Evolutionary conservation across 2,888 invertebrate genomes (phyloP).

Genomic region (Deilephila elpenor): DNA sequence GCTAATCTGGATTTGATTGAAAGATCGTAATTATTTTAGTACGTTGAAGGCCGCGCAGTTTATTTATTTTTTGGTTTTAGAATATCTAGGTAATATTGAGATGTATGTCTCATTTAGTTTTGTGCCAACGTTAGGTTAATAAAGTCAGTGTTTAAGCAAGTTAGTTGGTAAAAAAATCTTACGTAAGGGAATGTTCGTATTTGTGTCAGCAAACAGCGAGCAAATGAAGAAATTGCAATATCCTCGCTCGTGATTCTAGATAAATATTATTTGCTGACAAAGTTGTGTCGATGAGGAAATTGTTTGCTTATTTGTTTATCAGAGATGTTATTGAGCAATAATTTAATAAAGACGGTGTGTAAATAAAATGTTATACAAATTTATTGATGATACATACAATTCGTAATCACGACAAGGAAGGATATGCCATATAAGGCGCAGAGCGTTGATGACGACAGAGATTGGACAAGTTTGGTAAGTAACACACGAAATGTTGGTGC

Average conservation of each 20-base stretch:
- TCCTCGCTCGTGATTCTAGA: constrained; percentile 44
- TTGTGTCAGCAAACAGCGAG: not conserved
- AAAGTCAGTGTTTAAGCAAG: not conserved
- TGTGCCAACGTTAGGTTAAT: not conserved
- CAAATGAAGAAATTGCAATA: constrained; percentile 48
- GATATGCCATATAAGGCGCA: constrained; percentile 27
- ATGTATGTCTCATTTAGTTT: not conserved
- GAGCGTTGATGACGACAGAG: constrained; percentile 31
- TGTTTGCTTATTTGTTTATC: constrained; percentile 37
- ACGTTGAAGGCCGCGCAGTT: not conserved
- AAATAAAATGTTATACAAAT: not conserved
- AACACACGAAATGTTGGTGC: constrained; percentile 20
- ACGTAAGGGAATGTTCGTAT: not conserved
- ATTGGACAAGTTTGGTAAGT: constrained; percentile 40
- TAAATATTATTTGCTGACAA: constrained; percentile 48
- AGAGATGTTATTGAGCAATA: not conserved
- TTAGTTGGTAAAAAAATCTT: not conserved
- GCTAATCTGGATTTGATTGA: not conserved
- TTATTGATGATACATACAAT: not conserved
- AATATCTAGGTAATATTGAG: not conserved
- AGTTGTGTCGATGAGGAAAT: constrained; percentile 52
- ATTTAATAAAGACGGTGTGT: not conserved
- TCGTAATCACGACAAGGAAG: constrained; percentile 29
- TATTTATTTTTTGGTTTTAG: not conserved
- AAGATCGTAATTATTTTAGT: not conserved